A percentile compares a stretch with the other conserved stretches of the same genome.
These are phyloP conservation scores for Cataglyphis livida DNA, from an alignment of 2,888 invertebrate genomes.

Conservation along the genomic window DNA sequence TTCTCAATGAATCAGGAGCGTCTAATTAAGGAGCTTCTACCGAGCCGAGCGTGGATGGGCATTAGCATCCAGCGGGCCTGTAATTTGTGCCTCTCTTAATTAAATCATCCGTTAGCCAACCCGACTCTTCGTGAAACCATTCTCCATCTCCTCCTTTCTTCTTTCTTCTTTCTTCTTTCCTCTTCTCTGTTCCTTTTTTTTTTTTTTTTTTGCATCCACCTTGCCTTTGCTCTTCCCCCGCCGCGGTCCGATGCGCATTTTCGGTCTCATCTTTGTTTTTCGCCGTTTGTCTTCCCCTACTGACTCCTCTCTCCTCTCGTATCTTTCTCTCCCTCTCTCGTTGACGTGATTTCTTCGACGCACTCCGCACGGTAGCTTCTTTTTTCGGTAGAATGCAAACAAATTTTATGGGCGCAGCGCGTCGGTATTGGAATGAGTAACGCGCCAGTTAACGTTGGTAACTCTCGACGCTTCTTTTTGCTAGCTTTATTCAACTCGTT, in stretches of 20 bases:
- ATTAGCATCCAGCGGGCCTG: slow-evolving; percentile 85
- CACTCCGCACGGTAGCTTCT: slow-evolving; percentile 61
- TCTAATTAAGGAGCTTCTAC: slow-evolving; percentile 84
- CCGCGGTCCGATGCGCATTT: slow-evolving; percentile 54
- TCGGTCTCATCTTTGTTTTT: slow-evolving; percentile 74
- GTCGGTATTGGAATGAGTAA: slow-evolving; percentile 55
- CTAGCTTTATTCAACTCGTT: not conserved
- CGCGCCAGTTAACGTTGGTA: slow-evolving; percentile 34
- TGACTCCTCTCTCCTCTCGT: slow-evolving; percentile 29
- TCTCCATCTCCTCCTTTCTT: slow-evolving; percentile 61
- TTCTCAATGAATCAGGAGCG: slow-evolving; percentile 82
- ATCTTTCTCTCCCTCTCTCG: slow-evolving; percentile 57
- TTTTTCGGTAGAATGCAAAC: slow-evolving; percentile 81
- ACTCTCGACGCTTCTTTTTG: slow-evolving; percentile 59
- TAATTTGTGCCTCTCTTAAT: slow-evolving; percentile 86
- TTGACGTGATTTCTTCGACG: slow-evolving; percentile 35
- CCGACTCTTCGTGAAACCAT: slow-evolving; percentile 68
- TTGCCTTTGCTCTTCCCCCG: slow-evolving; percentile 41
- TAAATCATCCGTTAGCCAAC: slow-evolving; percentile 85
- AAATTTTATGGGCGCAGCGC: slow-evolving; percentile 81
- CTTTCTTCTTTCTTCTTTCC: slow-evolving; percentile 57
- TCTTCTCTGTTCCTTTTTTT: slow-evolving; percentile 11
- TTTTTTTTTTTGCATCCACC: slow-evolving; percentile 16
- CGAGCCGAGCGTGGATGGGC: slow-evolving; percentile 82
- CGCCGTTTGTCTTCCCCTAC: slow-evolving; percentile 48